Base-by-base conservation (phyloP, 2,797 vertebrate genomes). In the Tenualosa ilisha region DNA sequence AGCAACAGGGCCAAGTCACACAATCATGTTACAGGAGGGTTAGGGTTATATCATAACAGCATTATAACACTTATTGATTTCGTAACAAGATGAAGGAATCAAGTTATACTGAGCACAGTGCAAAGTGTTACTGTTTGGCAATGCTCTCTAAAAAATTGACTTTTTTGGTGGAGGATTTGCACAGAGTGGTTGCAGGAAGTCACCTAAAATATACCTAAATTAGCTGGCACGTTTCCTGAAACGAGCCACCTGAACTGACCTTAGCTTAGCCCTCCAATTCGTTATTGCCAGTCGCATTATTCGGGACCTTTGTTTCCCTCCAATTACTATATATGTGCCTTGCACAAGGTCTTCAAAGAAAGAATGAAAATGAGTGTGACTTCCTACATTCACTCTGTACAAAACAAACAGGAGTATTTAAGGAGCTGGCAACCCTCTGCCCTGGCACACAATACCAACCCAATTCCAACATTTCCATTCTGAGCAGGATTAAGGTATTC, bases 261-360 rank as follows among this genome's bases (percentile, higher is more conserved):
- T 75, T 5, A 40, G 31, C 68, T 43, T 75, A 75, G 37, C 31
- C 0, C 68, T 40, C 31, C 11, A 24, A 13, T 31, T 13, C 3
- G 24, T 11, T 37, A 11, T 68, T 31, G 26, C 63, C 24, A 75
- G 31, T 31, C 56, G 4, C 17, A 13, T 43, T 75, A 65, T 1
- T 65, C 24, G 0, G 31, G 31, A 40, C 68, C 68, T 75, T 20
- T 43, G 37, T 75, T 75, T 37, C 15, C 40, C 68, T 0, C 13
- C 13, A 17, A 20, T 12, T 31, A 75, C 68, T 46, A 2, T 46
- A 75, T 75, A 13, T 43, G 68, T 15, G 51, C 68, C 31, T 40
- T 75, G 68, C 15, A 6, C 68, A 75, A 75, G 20, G 68, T 17
- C 68, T 75, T 75, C 37, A 43, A 75, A 75, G 68, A 31, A 75